Conservation (phyloP, 2,888 invertebrate species). For the Cerastoderma edule region DNA sequence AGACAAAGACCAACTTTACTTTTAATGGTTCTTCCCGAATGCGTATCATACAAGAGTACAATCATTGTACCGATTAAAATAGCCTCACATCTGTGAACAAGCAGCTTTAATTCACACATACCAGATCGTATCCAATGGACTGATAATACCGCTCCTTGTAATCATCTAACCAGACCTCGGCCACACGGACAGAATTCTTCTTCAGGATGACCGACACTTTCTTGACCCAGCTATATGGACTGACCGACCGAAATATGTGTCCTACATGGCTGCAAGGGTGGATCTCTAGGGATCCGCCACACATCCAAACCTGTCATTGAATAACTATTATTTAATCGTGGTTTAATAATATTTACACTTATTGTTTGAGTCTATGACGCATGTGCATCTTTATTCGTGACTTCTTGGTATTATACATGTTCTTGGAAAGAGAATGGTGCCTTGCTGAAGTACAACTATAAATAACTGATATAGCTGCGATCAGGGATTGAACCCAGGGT, state of each 20-base stretch:
- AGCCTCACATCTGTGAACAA: background rate
- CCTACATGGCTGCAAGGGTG: conserved; percentile 63
- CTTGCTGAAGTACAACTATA: too few species aligned
- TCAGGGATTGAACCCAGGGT: too few species aligned
- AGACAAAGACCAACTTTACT: too few species aligned
- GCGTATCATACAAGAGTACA: too few species aligned
- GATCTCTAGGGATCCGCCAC: conserved; percentile 63
- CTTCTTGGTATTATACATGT: too few species aligned
- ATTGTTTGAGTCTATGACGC: too few species aligned
- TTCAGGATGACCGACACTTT: conserved; percentile 29
- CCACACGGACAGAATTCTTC: conserved; percentile 68
- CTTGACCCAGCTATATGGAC: conserved; percentile 58
- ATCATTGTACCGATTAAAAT: background rate
- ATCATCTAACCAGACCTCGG: conserved; percentile 75
- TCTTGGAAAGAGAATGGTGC: too few species aligned
- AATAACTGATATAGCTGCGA: too few species aligned
- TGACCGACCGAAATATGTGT: conserved; percentile 60
- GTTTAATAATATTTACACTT: too few species aligned
- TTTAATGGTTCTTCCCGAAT: too few species aligned
- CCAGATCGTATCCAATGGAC: conserved; percentile 51
- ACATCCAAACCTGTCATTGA: conserved; percentile 69
- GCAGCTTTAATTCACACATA: conserved; percentile 33
- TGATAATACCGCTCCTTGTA: conserved; percentile 67
- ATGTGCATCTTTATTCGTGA: too few species aligned
- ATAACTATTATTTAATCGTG: too few species aligned